Evolutionary conservation across 1,140 invertebrate genomes (phyloP).

Genomic region (Argopecten irradians): DNA sequence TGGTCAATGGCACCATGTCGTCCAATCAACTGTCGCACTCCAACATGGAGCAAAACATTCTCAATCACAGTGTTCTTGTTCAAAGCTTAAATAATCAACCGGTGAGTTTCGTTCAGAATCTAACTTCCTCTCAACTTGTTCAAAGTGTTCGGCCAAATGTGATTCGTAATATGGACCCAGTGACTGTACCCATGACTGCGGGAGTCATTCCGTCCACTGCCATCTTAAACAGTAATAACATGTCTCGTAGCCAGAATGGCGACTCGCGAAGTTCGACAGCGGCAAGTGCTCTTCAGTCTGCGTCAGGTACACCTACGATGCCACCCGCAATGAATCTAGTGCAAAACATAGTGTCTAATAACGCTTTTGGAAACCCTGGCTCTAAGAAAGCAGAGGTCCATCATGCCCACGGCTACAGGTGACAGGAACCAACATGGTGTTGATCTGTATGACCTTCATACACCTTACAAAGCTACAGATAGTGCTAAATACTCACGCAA

Average conservation of each 20-base stretch:
- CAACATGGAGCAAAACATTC: slow-evolving; percentile 15
- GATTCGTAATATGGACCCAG: background rate
- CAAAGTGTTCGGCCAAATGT: slow-evolving; percentile 14
- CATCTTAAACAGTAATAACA: background rate
- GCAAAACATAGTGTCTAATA: slow-evolving; percentile 1
- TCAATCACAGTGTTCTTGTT: slow-evolving; percentile 2
- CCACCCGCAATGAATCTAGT: background rate
- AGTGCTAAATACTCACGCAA: background rate
- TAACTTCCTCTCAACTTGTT: background rate
- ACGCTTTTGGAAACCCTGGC: background rate
- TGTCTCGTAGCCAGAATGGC: background rate
- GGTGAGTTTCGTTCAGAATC: background rate
- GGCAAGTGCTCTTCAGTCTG: background rate
- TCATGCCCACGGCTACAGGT: background rate
- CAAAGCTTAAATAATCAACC: background rate
- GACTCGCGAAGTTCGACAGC: background rate
- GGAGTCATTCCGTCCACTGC: background rate
- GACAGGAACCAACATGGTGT: background rate
- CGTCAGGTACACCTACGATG: background rate
- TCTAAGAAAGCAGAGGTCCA: background rate
- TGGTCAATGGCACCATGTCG: background rate
- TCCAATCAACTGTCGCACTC: background rate
- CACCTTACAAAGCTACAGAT: background rate
- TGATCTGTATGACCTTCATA: background rate
- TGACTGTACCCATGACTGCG: background rate